Evolutionary conservation across 2,888 invertebrate species (phyloP).

Genomic region (Phlogophora meticulosa): DNA sequence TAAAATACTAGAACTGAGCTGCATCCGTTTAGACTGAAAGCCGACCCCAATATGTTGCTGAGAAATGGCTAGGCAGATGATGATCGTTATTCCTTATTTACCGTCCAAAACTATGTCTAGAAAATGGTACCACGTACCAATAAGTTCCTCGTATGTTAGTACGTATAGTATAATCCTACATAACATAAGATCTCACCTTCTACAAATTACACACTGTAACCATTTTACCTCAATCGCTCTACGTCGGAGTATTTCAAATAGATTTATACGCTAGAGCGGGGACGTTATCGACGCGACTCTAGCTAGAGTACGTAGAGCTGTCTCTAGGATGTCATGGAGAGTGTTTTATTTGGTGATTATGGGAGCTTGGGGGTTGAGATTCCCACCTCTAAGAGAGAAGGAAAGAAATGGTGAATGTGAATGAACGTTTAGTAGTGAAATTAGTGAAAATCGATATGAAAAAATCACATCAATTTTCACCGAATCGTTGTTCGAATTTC

Average conservation of each 20-base stretch:
- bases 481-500: no score
- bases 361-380: constrained; percentile 19
- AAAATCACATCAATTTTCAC: no score
- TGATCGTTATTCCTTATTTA: no score
- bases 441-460: background rate
- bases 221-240: constrained; percentile 64
- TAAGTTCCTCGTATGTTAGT: background rate
- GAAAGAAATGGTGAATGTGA: background rate
- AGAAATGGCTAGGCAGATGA: no score
- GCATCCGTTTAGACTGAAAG: no score
- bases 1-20: no score
- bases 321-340: constrained; percentile 53
- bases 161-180: constrained; percentile 3
- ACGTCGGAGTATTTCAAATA: constrained; percentile 65
- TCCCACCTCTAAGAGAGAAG: background rate
- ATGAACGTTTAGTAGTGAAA: background rate
- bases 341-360: constrained; percentile 63
- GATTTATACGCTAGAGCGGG: constrained; percentile 55
- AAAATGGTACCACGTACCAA: no score
- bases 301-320: constrained; percentile 52
- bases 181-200: constrained; percentile 29
- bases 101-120: no score
- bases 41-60: no score
- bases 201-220: constrained; percentile 59
- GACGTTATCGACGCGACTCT: constrained; percentile 63